A percentile compares a stretch with the other conserved stretches of the same genome.
These are phyloP conservation scores for Pterophyllum scalare DNA, from an alignment of 2,113 vertebrate genomes.

Conservation along the genomic window DNA sequence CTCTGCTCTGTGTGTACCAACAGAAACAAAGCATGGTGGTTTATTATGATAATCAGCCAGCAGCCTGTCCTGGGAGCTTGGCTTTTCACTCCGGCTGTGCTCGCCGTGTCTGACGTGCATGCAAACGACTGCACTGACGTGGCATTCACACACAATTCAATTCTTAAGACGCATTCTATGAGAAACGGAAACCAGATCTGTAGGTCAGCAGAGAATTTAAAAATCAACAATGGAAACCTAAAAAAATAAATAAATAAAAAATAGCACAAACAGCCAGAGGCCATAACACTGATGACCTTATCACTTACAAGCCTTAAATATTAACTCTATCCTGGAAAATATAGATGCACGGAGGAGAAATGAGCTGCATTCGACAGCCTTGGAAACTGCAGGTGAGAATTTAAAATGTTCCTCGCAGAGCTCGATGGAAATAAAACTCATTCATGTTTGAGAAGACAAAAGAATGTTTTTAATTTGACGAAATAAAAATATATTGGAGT, in stretches of 20 bases:
- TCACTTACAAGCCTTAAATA: background rate
- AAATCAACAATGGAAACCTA: background rate
- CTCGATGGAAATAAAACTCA: slow-evolving; percentile 20
- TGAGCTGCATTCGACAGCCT: background rate
- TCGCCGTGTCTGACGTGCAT: slow-evolving; percentile 69
- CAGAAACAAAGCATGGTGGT: slow-evolving; percentile 22
- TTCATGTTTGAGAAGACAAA: background rate
- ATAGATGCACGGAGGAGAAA: background rate
- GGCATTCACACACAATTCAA: slow-evolving; percentile 55
- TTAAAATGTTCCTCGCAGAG: slow-evolving; percentile 27
- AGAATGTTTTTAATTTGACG: background rate
- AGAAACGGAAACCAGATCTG: slow-evolving; percentile 14
- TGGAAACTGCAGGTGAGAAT: background rate
- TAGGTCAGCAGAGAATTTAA: slow-evolving; percentile 21
- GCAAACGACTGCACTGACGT: slow-evolving; percentile 69
- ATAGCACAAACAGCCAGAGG: background rate
- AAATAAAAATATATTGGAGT: background rate
- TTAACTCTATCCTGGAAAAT: background rate
- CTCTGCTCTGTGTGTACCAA: slow-evolving; percentile 25
- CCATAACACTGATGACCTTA: background rate
- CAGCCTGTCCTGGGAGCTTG: slow-evolving; percentile 2
- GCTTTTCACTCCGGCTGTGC: slow-evolving; percentile 6
- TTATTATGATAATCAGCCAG: slow-evolving; percentile 6
- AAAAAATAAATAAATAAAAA: background rate
- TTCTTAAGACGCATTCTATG: slow-evolving; percentile 37